These are phyloP conservation scores for Discoglossus pictus DNA, from an alignment of 2,797 vertebrate species.

Conservation along the genomic window DNA sequence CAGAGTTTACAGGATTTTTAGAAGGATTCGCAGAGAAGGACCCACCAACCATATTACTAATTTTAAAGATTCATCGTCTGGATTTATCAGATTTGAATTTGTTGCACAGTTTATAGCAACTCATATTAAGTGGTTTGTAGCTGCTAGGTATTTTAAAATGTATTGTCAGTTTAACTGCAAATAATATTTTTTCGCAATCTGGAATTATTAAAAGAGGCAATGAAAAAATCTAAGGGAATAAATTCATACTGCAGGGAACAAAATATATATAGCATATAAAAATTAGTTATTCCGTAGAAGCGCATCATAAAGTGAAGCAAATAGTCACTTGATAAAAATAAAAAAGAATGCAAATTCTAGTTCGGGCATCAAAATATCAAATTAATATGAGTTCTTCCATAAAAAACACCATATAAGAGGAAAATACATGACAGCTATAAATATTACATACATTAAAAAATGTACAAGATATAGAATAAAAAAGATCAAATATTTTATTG, in stretches of 20 bases:
- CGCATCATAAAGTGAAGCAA: slow-evolving; percentile 9
- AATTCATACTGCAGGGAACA: slow-evolving; percentile 23
- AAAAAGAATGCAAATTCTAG: background rate
- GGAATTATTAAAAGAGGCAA: slow-evolving; percentile 34
- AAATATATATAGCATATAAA: slow-evolving; percentile 37
- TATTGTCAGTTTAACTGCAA: slow-evolving; percentile 48
- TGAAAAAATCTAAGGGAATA: slow-evolving; percentile 20
- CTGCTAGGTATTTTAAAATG: slow-evolving; percentile 33
- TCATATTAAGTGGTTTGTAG: slow-evolving; percentile 36
- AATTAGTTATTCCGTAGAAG: slow-evolving; percentile 22
- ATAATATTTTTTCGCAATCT: slow-evolving; percentile 39
- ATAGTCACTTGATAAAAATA: background rate
- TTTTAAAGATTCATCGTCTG: slow-evolving; percentile 11
- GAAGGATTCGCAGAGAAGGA: background rate
- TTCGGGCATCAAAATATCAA: background rate
- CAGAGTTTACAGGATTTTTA: background rate
- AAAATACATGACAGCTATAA: background rate
- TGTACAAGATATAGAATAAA: no score
- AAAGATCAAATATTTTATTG: no score
- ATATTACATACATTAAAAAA: background rate
- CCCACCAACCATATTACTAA: background rate
- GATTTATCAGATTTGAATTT: slow-evolving; percentile 29
- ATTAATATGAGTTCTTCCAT: background rate
- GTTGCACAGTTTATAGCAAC: slow-evolving; percentile 12
- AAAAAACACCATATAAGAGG: background rate